Percentiles rank a stretch among this genome's conserved stretches.
Conservation (phyloP, 1,140 invertebrate species). For the Saccostrea echinata region DNA sequence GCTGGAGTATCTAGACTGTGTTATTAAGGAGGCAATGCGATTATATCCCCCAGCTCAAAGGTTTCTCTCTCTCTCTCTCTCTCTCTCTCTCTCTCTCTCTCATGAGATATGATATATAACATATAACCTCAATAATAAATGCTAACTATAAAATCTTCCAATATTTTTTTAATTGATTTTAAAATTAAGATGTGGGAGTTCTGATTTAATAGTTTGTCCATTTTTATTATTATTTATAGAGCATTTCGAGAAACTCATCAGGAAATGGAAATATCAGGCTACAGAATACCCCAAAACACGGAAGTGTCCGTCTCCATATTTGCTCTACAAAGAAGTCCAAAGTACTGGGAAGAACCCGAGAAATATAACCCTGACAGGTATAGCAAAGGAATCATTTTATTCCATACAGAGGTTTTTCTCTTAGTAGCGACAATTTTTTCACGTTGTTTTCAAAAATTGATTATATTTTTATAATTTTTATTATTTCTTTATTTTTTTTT, state of each 20-base stretch:
- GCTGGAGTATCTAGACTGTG: constrained; percentile 73
- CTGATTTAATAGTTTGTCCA: too few species aligned
- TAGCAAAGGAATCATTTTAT: too few species aligned
- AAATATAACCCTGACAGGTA: neutral
- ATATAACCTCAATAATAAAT: too few species aligned
- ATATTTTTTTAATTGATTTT: too few species aligned
- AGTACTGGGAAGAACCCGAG: neutral
- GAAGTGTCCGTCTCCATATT: neutral
- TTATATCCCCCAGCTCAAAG: constrained; percentile 72
- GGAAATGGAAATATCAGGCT: neutral
- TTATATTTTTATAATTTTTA: too few species aligned
- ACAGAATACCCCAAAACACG: neutral
- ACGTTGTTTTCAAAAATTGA: too few species aligned
- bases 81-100: constrained; percentile 4
- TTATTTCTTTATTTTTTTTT: too few species aligned
- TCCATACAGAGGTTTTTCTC: too few species aligned
- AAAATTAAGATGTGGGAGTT: too few species aligned
- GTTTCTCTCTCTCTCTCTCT: neutral
- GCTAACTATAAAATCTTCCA: too few species aligned
- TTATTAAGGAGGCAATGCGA: constrained; percentile 75
- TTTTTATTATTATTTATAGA: neutral
- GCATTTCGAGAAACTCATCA: neutral
- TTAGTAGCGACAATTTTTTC: too few species aligned
- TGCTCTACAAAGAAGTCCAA: neutral
- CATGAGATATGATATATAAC: too few species aligned